Evolutionary conservation across 2,797 vertebrate species (phyloP).

Genomic region (Hirundo rustica): DNA sequence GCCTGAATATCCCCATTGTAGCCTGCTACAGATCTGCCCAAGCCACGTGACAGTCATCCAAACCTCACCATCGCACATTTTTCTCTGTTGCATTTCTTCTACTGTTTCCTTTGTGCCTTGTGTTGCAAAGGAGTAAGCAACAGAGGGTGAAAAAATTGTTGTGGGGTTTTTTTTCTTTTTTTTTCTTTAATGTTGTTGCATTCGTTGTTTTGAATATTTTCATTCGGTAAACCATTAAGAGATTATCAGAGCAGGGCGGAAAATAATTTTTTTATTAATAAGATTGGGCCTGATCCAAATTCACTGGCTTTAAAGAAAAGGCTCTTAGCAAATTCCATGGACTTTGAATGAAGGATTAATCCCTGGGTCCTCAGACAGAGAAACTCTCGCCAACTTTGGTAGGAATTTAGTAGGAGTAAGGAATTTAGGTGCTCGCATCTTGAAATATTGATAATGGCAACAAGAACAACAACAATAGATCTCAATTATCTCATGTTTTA

Average conservation of each 20-base stretch:
- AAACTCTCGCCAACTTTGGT: background rate
- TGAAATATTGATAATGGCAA: background rate
- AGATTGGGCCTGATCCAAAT: conserved; percentile 24
- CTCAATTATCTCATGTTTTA: background rate
- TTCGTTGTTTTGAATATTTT: background rate
- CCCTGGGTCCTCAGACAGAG: background rate
- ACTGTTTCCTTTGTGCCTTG: background rate
- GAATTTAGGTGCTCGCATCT: background rate
- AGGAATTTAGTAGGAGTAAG: background rate
- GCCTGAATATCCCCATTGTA: background rate
- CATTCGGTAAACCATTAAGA: background rate
- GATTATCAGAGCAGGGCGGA: background rate
- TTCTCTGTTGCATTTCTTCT: background rate
- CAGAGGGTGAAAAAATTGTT: background rate
- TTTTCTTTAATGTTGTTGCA: background rate
- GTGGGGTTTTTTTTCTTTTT: fast-evolving
- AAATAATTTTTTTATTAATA: conserved; percentile 30
- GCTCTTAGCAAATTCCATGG: conserved; percentile 10
- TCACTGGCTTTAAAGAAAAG: background rate
- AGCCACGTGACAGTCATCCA: background rate
- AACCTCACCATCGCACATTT: background rate
- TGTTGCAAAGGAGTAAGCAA: background rate
- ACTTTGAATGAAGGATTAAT: conserved; percentile 37
- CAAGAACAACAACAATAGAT: background rate
- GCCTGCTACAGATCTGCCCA: background rate